Conservation (phyloP, 2,797 vertebrate species). For the Acipenser ruthenus region DNA sequence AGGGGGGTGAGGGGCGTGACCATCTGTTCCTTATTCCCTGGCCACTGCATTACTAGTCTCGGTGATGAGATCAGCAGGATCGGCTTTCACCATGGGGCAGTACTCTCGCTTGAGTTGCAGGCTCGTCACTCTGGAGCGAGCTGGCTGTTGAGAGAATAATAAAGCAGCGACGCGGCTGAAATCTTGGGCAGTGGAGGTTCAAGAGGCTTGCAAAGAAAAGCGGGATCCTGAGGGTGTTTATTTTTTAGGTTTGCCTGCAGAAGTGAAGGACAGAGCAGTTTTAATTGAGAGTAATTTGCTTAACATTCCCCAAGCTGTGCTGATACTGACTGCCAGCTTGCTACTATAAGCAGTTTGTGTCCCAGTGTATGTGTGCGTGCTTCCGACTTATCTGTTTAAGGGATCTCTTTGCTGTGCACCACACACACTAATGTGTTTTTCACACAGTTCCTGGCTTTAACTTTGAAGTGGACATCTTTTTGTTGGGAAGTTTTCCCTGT, state of each 20-base stretch:
- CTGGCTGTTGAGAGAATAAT: background rate
- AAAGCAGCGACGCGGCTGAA: background rate
- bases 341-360: constrained; percentile 3
- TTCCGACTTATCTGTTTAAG: constrained; percentile 8
- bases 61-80: constrained; percentile 67
- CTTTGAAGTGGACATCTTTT: constrained; percentile 6
- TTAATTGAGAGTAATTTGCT: constrained; percentile 12
- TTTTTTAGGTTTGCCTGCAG: background rate
- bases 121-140: constrained; percentile 18
- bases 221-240: background rate
- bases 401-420: constrained; percentile 6
- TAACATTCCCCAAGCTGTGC: background rate
- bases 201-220: background rate
- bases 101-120: constrained; percentile 30
- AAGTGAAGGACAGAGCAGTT: constrained; percentile 5
- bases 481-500: constrained; percentile 32
- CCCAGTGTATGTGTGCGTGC: constrained; percentile 10
- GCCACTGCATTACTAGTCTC: constrained; percentile 63
- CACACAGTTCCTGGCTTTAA: constrained; percentile 7
- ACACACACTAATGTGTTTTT: background rate
- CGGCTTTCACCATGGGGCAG: constrained; percentile 60
- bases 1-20: constrained; percentile 56
- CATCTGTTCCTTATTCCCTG: constrained; percentile 55
- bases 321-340: constrained; percentile 2
- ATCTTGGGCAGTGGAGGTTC: background rate